Evolutionary conservation across 2,888 invertebrate genomes (phyloP), one percentile per base, ranked within the genome.

Genomic region (Athalia rosae): DNA sequence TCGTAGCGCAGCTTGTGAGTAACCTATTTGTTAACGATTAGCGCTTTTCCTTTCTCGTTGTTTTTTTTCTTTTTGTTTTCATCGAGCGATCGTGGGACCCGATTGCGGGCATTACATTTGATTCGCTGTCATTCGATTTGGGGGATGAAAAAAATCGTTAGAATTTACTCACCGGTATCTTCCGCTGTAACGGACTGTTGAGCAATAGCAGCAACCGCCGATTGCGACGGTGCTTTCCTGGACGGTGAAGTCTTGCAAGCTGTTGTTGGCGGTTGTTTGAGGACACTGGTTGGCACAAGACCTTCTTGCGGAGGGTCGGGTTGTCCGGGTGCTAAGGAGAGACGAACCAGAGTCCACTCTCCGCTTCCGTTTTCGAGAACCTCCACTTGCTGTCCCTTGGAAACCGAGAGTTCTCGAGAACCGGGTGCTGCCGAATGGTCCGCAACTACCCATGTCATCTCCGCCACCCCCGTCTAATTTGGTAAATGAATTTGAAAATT

Each of bases 361-460:
- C 93, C 91, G 79, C 93, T 91, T 86, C 94, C 94, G 80, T 94
- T 92, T 89, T 98, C 98, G 82, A 98, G 91, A 81, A 98, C 95
- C 89, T 98, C 98, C 80, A 98, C 98, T 91, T 98, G 98, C 91
- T 98, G 98, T 43, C 98, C 98, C 89, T 97, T 97, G 81, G 92
- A 92, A 63, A 98, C 97, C 76, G 94, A 94, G 84, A 98, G 90
- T 90, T 98, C 98, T 77, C 95, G 94, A 66, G 94, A 92, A 82
- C 94, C 94, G 9, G 93, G 91, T 15, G 95, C 92, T n/a, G 95
- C 94, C 45, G 92, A 91, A 90, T 95, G 96, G 89, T 98, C 98
- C 81, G 95, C 95, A 77, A 97, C 94, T 84, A 97, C 96, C 97
- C 97, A 97, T 79, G 96, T 96, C 93, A 96, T 95, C 90, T 97